phyloP scores from a whole-genome alignment of 2,888 invertebrate genomes.

The Imbricaverruca yamaguchii region DNA sequence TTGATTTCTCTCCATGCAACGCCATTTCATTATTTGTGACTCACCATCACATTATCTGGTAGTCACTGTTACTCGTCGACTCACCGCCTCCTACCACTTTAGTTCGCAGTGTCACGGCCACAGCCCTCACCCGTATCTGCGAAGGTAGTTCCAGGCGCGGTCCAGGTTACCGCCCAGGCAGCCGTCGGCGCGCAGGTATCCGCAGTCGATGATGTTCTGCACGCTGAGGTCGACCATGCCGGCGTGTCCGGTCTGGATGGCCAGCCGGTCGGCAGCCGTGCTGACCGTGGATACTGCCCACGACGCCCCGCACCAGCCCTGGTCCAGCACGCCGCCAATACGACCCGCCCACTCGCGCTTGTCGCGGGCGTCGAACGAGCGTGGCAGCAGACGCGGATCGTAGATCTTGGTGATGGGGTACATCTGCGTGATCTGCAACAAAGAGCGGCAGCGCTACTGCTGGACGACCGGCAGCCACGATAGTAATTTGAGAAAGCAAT shows the following conservation, averaged over 20 bases:
- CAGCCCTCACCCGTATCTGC: slow-evolving; percentile 52
- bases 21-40: no score
- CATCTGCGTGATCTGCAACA: slow-evolving; percentile 35
- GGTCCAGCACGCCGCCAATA: slow-evolving; percentile 56
- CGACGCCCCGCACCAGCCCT: slow-evolving; percentile 73
- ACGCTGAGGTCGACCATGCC: slow-evolving; percentile 66
- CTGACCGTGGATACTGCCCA: slow-evolving; percentile 86
- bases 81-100: not conserved
- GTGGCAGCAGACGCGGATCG: slow-evolving; percentile 55
- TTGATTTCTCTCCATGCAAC: no score
- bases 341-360: slow-evolving; percentile 58
- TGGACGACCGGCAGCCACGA: no score
- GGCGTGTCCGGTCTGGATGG: slow-evolving; percentile 73
- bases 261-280: slow-evolving; percentile 56
- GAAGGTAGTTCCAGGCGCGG: slow-evolving; percentile 81
- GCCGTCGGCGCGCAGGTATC: slow-evolving; percentile 63
- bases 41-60: not conserved
- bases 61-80: not conserved
- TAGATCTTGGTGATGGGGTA: slow-evolving; percentile 43
- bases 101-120: not conserved
- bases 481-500: no score
- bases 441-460: slow-evolving; percentile 26
- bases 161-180: slow-evolving; percentile 86
- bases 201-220: slow-evolving; percentile 81
- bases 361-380: slow-evolving; percentile 63